A percentile compares a stretch with the other conserved stretches of the same genome.
phyloP scores from a whole-genome alignment of 1,140 invertebrate genomes.

The Homarus americanus region DNA sequence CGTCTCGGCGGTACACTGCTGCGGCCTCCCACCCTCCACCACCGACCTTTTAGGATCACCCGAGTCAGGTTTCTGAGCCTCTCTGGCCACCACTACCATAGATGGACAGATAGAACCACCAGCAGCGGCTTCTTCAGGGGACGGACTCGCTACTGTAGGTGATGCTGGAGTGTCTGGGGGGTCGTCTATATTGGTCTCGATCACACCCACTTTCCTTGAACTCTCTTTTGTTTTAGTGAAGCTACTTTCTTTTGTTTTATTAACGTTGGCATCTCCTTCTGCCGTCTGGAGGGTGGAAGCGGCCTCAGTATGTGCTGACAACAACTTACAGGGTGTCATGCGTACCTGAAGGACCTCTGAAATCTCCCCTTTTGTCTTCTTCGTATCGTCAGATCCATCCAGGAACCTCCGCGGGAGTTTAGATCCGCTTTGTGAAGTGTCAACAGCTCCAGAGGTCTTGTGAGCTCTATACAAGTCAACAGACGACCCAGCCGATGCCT shows the following conservation, averaged over 20 bases:
- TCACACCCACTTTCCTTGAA: background rate
- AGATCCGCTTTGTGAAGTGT: too few relatives aligned
- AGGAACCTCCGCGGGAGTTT: too few relatives aligned
- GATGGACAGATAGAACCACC: conserved; percentile 29
- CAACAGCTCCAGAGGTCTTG: too few relatives aligned
- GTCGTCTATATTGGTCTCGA: background rate
- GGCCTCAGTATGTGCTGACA: background rate
- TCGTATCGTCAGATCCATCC: too few relatives aligned
- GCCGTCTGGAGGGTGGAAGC: background rate
- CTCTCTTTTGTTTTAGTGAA: background rate
- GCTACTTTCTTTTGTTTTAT: background rate
- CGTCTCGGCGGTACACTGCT: conserved; percentile 43
- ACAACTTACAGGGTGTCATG: background rate
- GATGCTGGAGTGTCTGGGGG: background rate
- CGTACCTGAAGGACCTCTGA: background rate
- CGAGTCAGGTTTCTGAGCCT: conserved; percentile 56
- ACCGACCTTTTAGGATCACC: conserved; percentile 60
- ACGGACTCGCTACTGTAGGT: background rate
- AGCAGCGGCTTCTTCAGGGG: background rate
- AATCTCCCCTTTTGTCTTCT: too few relatives aligned
- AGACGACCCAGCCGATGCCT: too few relatives aligned
- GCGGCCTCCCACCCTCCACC: conserved; percentile 44
- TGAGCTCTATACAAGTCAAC: too few relatives aligned
- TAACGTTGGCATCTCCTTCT: background rate
- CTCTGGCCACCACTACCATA: conserved; percentile 42